Evolutionary conservation across 2,797 vertebrate species (phyloP).

Genomic region (Gila robusta): DNA sequence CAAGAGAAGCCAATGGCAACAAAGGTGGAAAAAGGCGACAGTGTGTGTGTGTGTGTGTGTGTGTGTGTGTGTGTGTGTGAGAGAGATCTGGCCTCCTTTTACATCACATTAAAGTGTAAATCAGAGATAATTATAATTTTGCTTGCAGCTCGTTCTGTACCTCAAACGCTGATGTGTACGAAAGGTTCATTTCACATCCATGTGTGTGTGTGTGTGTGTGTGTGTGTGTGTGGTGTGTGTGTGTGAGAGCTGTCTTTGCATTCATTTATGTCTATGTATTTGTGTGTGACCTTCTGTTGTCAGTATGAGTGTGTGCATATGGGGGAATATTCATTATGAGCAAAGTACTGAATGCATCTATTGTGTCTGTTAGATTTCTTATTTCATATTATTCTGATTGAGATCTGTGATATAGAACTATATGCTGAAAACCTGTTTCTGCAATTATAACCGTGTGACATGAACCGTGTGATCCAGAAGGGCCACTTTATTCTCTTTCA

Average conservation of each 20-base stretch:
- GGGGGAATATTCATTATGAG: background rate
- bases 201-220: background rate
- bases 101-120: slow-evolving; percentile 54
- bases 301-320: background rate
- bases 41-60: too few species aligned
- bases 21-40: too few species aligned
- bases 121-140: slow-evolving; percentile 50
- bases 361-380: background rate
- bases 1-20: too few species aligned
- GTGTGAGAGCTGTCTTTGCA: background rate
- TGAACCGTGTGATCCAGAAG: too few species aligned
- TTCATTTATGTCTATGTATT: background rate
- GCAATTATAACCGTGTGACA: too few species aligned
- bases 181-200: background rate
- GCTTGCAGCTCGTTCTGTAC: slow-evolving; percentile 46
- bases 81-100: slow-evolving; percentile 2
- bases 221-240: too few species aligned
- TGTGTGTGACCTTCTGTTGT: background rate
- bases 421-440: too few species aligned
- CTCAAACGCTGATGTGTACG: slow-evolving; percentile 42
- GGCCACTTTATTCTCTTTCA: background rate
- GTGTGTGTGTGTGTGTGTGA: too few species aligned
- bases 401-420: background rate
- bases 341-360: background rate
- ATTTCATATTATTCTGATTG: background rate